These are phyloP conservation scores for Podocnemis expansa DNA, from an alignment of 2,113 vertebrate species.

Conservation along the genomic window DNA sequence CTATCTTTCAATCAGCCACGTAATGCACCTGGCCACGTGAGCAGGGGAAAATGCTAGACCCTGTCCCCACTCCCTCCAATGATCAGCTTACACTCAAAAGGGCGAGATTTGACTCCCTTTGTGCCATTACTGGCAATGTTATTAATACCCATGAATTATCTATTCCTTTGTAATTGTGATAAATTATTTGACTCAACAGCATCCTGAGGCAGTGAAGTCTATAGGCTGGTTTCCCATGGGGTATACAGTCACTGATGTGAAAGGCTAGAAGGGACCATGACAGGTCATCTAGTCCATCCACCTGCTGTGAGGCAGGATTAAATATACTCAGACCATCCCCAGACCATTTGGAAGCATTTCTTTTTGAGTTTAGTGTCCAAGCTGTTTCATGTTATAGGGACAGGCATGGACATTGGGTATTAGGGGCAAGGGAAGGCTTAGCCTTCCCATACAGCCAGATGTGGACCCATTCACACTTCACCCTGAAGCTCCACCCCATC, in stretches of 20 bases:
- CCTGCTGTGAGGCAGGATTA: neutral
- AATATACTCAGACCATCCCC: neutral
- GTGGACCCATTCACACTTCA: too few species aligned
- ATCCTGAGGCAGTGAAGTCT: neutral
- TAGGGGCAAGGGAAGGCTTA: too few species aligned
- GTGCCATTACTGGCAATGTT: constrained; percentile 34
- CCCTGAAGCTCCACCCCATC: too few species aligned
- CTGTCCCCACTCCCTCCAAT: neutral
- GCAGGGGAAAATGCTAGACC: constrained; percentile 34
- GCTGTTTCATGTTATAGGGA: neutral
- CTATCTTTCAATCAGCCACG: neutral
- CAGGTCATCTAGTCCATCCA: neutral
- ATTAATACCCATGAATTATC: neutral
- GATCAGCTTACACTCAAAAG: constrained; percentile 26
- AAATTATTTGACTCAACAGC: neutral
- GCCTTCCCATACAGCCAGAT: too few species aligned
- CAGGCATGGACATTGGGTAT: too few species aligned
- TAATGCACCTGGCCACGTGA: neutral
- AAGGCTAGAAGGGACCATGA: neutral
- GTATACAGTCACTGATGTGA: neutral
- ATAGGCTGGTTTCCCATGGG: neutral
- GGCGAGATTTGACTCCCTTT: constrained; percentile 19
- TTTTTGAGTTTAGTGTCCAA: neutral
- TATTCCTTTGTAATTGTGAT: constrained; percentile 13
- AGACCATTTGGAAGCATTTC: neutral